Conservation (phyloP, 2,888 invertebrate genomes). For the Tenthredo distinguenda region DNA sequence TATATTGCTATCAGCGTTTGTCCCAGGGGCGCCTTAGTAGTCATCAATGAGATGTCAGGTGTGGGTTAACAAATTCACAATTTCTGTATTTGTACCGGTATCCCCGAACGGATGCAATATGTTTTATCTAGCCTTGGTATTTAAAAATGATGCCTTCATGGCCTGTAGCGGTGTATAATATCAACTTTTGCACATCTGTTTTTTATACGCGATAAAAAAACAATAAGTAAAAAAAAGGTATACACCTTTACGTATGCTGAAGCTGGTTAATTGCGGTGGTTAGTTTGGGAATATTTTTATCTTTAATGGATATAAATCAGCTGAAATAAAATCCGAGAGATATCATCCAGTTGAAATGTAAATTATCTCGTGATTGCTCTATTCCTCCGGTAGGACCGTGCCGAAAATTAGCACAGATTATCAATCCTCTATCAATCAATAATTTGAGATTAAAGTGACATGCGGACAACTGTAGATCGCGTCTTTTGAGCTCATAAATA, state of each 20-base stretch:
- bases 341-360: neutral
- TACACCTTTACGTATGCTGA: neutral
- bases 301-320: neutral
- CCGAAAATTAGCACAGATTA: neutral
- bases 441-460: neutral
- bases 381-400: neutral
- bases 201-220: neutral
- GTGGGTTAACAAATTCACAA: neutral
- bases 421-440: neutral
- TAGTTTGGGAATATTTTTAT: neutral
- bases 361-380: neutral
- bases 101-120: neutral
- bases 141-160: neutral
- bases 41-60: neutral
- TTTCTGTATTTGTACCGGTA: neutral
- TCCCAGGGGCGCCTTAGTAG: neutral
- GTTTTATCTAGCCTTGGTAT: slow-evolving; percentile 22
- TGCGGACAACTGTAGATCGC: neutral
- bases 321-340: too few relatives aligned
- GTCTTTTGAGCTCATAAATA: neutral
- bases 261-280: neutral
- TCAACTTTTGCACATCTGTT: neutral
- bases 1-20: neutral
- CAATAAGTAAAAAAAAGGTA: neutral
- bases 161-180: neutral